These are phyloP conservation scores for Phyllostomus discolor DNA, from an alignment of 2,113 vertebrate genomes.

Conservation along the genomic window DNA sequence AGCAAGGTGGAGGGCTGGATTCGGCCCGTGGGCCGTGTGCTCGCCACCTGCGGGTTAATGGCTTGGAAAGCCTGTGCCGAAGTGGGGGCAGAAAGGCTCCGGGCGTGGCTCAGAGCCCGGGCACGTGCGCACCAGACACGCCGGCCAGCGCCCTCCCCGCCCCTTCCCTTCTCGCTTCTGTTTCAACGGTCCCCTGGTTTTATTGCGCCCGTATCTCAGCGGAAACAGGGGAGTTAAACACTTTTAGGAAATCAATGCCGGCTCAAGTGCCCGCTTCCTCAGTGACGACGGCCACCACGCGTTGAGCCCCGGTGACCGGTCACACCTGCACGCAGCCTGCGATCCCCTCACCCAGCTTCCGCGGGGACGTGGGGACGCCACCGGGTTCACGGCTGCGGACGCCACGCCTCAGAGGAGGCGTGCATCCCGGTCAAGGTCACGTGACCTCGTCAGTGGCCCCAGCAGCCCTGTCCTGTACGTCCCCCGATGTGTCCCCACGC, in stretches of 20 bases:
- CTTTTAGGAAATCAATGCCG: neutral
- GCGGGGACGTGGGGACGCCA: neutral
- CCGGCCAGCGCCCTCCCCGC: neutral
- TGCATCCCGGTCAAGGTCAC: neutral
- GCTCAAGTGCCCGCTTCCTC: neutral
- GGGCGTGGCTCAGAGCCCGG: neutral
- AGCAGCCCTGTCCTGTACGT: neutral
- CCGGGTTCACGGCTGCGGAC: neutral
- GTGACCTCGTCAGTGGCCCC: neutral
- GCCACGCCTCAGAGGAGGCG: neutral
- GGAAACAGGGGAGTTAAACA: slow-evolving; percentile 21
- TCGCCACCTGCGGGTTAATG: neutral
- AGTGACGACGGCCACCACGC: neutral
- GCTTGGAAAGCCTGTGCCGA: fast-evolving
- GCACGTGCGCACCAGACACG: neutral
- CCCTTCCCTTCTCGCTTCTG: neutral
- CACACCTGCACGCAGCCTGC: neutral
- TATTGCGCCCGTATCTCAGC: neutral
- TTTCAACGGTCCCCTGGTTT: neutral
- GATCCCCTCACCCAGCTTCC: neutral
- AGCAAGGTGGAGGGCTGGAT: no score
- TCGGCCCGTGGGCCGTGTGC: no score
- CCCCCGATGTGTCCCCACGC: fast-evolving
- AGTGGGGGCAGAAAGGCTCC: neutral
- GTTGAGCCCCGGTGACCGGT: neutral